Evolutionary conservation across 2,888 invertebrate species (phyloP), one percentile per base, ranked within the genome.

Genomic region (Rhagonycha fulva): DNA sequence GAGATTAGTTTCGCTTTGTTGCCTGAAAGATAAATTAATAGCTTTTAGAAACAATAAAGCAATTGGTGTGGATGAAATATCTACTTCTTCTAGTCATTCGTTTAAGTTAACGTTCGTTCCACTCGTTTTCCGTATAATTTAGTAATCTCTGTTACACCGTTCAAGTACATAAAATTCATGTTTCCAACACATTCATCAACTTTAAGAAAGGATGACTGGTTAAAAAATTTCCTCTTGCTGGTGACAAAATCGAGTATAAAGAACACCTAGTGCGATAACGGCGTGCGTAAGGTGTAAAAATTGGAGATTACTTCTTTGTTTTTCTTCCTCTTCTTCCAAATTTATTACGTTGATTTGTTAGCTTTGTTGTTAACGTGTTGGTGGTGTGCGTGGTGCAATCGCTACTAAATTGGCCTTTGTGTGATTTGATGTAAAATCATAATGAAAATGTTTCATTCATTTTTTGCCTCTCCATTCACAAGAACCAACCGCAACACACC

Each of bases 11-110:
- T 60, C 71, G 68, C 71, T 74, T 76, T 76, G 74, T 81, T 81
- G 82, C 82, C 81, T 81, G 81, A 80, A 82, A 80, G 81, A 81
- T 80, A 80, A 83, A 83, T 82, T 82, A 81, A 82, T 81, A 81
- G 81, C 79, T 78, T 82, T 82, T 81, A 79, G 79, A 81, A 82
- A 83, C 82, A 82, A 82, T 82, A 81, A 82, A 82, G 81, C 81
- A 83, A 83, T 82, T 81, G 81, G 82, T 77, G 80, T 80, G 81
- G 81, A 82, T 83, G 82, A 83, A 83, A 81, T 81, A 82, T 82
- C 78, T 82, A 80, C 79, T 77, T 79, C 78, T 73, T 76, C 78
- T 72, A 79, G 75, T 75, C 75, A 70, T 75, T 72, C 73, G 63
- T 76, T 72, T 70, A 76, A 72, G 72, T 81, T 75, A 77, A 77